Percentiles rank a stretch among this genome's conserved stretches.
phyloP scores from a whole-genome alignment of 2,888 invertebrate species.

The Nasonia oneida region DNA sequence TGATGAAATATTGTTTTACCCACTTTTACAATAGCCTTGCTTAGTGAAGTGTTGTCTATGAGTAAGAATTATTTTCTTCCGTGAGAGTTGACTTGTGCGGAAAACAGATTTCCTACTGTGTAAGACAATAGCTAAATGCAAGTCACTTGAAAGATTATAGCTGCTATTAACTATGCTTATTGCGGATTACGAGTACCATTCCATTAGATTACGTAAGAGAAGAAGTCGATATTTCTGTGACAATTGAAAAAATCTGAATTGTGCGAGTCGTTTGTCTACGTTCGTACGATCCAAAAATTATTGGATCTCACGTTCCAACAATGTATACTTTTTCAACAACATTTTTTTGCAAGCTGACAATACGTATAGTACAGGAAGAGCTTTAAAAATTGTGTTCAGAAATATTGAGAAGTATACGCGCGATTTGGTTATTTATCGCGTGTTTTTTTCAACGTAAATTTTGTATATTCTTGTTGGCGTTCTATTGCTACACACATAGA shows the following conservation, averaged over 20 bases:
- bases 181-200: neutral
- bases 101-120: neutral
- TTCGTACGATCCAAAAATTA: neutral
- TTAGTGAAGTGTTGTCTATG: neutral
- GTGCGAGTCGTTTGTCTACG: neutral
- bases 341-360: neutral
- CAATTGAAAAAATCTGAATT: too few relatives aligned
- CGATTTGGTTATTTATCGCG: neutral
- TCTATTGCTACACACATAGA: neutral
- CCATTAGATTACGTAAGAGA: neutral
- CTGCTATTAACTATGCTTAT: neutral
- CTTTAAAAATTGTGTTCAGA: neutral
- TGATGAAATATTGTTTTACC: too few relatives aligned
- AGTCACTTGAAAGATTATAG: neutral
- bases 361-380: neutral
- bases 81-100: neutral
- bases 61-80: neutral
- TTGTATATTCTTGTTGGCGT: neutral
- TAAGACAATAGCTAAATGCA: neutral
- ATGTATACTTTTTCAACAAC: neutral
- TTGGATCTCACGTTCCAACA: neutral
- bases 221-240: neutral
- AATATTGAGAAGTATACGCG: neutral
- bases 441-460: neutral
- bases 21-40: too few relatives aligned